Evolutionary conservation across 2,113 vertebrate genomes (phyloP).

Genomic region (Brachypteracias leptosomus): DNA sequence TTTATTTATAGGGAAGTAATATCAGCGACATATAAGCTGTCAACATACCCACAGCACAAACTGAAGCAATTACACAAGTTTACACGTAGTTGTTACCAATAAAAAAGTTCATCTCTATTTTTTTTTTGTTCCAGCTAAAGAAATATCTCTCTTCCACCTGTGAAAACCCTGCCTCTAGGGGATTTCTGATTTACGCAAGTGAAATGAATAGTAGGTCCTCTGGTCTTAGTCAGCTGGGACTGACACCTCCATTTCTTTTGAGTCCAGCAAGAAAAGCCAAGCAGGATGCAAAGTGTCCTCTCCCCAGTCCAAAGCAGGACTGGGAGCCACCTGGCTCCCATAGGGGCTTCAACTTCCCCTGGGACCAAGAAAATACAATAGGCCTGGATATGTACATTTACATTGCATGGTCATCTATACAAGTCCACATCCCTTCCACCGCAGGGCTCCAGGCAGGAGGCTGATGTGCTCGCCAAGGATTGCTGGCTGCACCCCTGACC

Average conservation of each 20-base stretch:
- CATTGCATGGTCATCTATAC: accelerated
- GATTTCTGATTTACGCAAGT: neutral
- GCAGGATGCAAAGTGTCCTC: neutral
- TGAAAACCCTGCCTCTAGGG: neutral
- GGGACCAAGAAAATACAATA: neutral
- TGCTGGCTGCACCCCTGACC: neutral
- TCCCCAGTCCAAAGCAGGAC: accelerated
- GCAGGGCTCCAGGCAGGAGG: neutral
- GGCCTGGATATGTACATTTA: neutral
- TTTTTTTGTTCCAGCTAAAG: neutral
- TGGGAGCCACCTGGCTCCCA: accelerated
- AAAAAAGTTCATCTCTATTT: neutral
- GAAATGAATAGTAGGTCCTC: neutral
- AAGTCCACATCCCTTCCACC: neutral
- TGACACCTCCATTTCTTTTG: neutral
- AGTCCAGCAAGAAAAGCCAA: neutral
- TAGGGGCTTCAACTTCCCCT: neutral
- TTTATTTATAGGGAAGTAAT: neutral
- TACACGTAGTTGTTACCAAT: neutral
- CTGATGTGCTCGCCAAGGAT: accelerated
- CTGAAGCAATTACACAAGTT: accelerated
- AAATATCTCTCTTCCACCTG: neutral
- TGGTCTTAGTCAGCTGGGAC: neutral
- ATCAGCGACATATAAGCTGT: neutral
- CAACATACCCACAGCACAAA: neutral